Conservation (phyloP, 1,140 invertebrate species). For the Neoseiulus cucumeris region DNA sequence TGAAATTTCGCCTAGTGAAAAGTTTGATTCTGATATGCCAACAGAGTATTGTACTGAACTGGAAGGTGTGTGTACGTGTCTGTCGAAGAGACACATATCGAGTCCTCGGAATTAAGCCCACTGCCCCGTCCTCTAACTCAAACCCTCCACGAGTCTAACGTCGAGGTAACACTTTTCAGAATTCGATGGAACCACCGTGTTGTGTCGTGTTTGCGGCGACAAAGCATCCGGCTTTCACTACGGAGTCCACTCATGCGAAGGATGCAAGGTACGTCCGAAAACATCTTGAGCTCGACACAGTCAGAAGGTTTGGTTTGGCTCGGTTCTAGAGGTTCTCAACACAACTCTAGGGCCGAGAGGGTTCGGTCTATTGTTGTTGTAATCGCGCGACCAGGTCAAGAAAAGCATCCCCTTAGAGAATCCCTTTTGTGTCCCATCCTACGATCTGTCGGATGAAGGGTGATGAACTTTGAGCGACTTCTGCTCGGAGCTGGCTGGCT, state of each 20-base stretch:
- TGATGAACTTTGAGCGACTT: background rate
- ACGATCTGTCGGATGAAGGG: background rate
- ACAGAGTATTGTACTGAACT: background rate
- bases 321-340: background rate
- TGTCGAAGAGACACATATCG: too few species aligned
- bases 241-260: conserved; percentile 96
- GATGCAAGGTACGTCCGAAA: conserved; percentile 73
- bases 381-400: background rate
- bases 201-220: conserved; percentile 97
- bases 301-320: background rate
- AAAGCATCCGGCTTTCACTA: conserved; percentile 98
- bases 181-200: conserved; percentile 90
- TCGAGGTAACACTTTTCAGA: conserved; percentile 43
- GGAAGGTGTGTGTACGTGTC: background rate
- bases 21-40: background rate
- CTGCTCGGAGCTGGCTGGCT: background rate
- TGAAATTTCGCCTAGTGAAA: too few species aligned
- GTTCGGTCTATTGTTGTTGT: conserved; percentile 1
- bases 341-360: background rate
- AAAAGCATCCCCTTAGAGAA: background rate
- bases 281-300: background rate
- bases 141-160: too few species aligned
- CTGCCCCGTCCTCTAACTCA: too few species aligned
- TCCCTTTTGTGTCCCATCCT: background rate
- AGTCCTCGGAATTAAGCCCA: too few species aligned